Conservation (phyloP, 2,113 vertebrate species). For the Otus sunia region DNA sequence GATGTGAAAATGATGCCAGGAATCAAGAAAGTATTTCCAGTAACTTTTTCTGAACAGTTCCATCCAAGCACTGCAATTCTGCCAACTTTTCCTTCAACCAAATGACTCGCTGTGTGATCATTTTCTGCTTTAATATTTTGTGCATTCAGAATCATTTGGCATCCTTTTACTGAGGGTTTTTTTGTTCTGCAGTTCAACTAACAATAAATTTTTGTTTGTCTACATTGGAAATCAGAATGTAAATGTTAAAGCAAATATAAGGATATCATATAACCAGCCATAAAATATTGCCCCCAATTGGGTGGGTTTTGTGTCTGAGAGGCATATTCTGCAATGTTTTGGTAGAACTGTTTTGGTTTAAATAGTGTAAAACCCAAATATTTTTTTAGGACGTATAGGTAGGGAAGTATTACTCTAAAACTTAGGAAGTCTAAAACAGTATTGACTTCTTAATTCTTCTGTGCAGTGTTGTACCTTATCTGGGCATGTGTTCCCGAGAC, state of each 20-base stretch:
- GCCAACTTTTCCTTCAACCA: background rate
- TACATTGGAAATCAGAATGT: background rate
- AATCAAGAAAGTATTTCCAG: background rate
- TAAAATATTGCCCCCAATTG: background rate
- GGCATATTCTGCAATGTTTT: background rate
- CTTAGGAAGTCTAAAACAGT: background rate
- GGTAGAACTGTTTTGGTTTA: background rate
- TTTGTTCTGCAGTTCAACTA: background rate
- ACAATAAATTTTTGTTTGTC: background rate
- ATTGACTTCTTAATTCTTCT: background rate
- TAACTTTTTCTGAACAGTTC: background rate
- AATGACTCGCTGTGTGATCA: background rate
- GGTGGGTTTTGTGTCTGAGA: background rate
- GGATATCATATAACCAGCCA: accelerated
- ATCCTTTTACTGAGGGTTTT: background rate
- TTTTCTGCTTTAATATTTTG: background rate
- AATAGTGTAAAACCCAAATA: background rate
- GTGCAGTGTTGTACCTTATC: conserved; percentile 87
- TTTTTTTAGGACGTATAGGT: background rate
- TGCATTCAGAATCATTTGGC: background rate
- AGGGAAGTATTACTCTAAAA: background rate
- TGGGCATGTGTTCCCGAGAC: conserved; percentile 93
- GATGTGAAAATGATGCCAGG: accelerated
- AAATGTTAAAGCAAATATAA: background rate
- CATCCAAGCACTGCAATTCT: background rate